Percentiles rank a stretch among this genome's conserved stretches.
These are phyloP conservation scores for Synanthedon vespiformis DNA, from an alignment of 2,888 invertebrate genomes.

Conservation along the genomic window DNA sequence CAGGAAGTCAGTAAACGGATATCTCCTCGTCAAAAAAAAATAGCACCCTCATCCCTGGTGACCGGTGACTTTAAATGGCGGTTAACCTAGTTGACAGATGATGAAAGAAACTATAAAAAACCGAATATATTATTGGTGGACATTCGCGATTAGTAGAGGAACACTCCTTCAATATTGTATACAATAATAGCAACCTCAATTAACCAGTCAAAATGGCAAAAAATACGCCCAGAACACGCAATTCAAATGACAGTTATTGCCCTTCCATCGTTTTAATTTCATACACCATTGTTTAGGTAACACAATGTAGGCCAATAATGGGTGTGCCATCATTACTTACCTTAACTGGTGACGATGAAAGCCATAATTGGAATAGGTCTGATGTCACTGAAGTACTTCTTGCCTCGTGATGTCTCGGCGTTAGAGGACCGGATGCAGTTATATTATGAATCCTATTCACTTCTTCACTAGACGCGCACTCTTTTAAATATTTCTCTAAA, in stretches of 20 bases:
- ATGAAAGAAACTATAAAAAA: too few species aligned
- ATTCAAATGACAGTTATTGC: background rate
- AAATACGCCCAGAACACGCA: background rate
- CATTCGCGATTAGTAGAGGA: too few species aligned
- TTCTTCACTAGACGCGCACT: slow-evolving; percentile 78
- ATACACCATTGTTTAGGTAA: slow-evolving; percentile 1
- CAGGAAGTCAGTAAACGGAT: too few species aligned
- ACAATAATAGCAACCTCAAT: too few species aligned
- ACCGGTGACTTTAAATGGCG: too few species aligned
- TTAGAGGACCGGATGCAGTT: slow-evolving; percentile 64
- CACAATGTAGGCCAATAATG: background rate
- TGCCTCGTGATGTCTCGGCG: slow-evolving; percentile 59
- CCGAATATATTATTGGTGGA: too few species aligned
- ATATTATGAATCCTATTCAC: slow-evolving; percentile 71
- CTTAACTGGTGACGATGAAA: slow-evolving; percentile 82
- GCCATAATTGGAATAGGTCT: slow-evolving; percentile 87
- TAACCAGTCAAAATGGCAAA: too few species aligned
- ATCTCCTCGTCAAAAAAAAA: too few species aligned
- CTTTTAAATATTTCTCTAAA: slow-evolving; percentile 82
- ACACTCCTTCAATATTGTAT: too few species aligned
- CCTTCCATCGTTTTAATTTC: slow-evolving; percentile 1
- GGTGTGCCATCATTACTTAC: slow-evolving; percentile 36
- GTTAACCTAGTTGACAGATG: too few species aligned
- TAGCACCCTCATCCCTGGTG: too few species aligned
- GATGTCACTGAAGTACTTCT: slow-evolving; percentile 83